phyloP scores from a whole-genome alignment of 2,113 vertebrate species.

The Chionomys nivalis region DNA sequence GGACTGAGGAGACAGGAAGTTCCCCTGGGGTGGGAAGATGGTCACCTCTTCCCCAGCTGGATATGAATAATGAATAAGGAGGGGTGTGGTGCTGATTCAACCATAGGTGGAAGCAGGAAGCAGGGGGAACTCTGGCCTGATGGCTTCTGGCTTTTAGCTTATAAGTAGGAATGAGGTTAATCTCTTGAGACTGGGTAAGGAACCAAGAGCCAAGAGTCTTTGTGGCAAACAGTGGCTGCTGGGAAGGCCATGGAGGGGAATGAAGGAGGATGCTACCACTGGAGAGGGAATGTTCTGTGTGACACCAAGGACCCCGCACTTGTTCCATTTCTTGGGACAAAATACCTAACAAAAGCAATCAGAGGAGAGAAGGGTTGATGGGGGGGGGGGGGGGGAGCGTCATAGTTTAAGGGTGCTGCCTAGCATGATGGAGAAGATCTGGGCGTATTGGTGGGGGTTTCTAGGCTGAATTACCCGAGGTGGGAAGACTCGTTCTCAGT shows the following conservation, averaged over 20 bases:
- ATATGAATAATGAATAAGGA: background rate
- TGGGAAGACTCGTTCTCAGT: background rate
- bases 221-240: conserved; percentile 14
- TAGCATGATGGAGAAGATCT: background rate
- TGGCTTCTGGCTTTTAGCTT: conserved; percentile 31
- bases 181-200: conserved; percentile 27
- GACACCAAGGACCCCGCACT: background rate
- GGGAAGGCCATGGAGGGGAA: conserved; percentile 14
- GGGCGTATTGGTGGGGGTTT: background rate
- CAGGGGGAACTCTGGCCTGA: conserved; percentile 33
- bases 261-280: background rate
- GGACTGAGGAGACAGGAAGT: background rate
- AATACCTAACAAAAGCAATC: background rate
- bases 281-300: background rate
- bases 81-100: background rate
- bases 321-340: background rate
- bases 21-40: background rate
- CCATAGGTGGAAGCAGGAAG: conserved; percentile 38
- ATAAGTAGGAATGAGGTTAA: conserved; percentile 15
- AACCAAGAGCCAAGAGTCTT: conserved; percentile 22
- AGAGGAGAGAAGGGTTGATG: background rate
- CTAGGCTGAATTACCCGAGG: background rate
- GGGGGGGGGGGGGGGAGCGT: rapidly evolving
- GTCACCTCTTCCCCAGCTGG: background rate
- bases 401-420: background rate